Percentiles rank a stretch among this genome's conserved stretches.
These are phyloP conservation scores for Gouania willdenowi DNA, from an alignment of 2,797 vertebrate genomes.

Conservation along the genomic window DNA sequence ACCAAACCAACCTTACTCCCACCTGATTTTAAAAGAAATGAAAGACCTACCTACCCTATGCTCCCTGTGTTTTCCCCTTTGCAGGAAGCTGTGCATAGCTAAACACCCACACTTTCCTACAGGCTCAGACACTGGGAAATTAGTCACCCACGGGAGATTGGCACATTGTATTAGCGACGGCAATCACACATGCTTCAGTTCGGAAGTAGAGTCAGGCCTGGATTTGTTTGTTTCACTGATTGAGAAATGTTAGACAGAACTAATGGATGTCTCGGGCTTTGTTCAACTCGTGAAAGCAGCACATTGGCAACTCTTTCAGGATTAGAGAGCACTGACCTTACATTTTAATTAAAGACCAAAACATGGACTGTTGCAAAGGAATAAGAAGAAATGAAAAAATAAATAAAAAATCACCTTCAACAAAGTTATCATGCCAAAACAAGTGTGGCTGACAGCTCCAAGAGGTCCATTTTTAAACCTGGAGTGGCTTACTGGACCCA, in stretches of 20 bases:
- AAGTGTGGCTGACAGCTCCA: constrained; percentile 78
- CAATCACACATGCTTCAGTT: constrained; percentile 22
- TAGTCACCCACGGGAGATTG: constrained; percentile 38
- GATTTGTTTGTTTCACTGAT: constrained; percentile 8
- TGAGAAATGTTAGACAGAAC: neutral
- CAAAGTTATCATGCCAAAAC: constrained; percentile 77
- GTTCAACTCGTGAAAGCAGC: neutral
- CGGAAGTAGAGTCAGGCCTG: constrained; percentile 7
- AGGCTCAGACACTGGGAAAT: constrained; percentile 40
- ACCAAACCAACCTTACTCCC: constrained; percentile 16
- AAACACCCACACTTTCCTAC: constrained; percentile 59
- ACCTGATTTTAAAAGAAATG: constrained; percentile 35
- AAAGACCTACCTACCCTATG: constrained; percentile 39
- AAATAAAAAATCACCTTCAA: constrained; percentile 63
- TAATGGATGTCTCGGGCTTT: constrained; percentile 15
- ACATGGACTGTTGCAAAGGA: constrained; percentile 49
- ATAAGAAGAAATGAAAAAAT: neutral
- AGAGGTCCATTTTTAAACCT: constrained; percentile 76
- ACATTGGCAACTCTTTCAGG: constrained; percentile 17
- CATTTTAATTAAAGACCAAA: constrained; percentile 63
- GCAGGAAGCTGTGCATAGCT: constrained; percentile 58
- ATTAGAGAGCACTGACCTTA: constrained; percentile 16
- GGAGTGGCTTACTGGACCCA: constrained; percentile 66
- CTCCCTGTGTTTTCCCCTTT: constrained; percentile 54
- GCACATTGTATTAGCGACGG: constrained; percentile 21